phyloP scores from a whole-genome alignment of 2,113 vertebrate genomes.

The Pseudonaja textilis region DNA sequence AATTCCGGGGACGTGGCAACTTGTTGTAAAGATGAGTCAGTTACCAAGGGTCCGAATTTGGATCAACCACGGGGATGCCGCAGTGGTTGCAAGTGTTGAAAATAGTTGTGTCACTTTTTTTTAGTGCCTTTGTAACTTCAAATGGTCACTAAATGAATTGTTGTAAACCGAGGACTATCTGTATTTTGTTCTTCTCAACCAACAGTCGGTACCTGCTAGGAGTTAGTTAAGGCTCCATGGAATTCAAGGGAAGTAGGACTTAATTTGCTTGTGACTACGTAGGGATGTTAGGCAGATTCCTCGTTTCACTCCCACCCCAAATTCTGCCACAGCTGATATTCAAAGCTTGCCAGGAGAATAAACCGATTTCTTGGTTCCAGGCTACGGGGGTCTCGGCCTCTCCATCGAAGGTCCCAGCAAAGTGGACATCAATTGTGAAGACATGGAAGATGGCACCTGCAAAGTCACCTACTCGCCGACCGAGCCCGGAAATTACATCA shows the following conservation, averaged over 20 bases:
- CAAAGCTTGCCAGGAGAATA: neutral
- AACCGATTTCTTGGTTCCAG: conserved; percentile 54
- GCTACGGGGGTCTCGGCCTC: conserved; percentile 90
- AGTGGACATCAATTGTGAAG: conserved; percentile 97
- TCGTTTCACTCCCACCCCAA: too few species aligned
- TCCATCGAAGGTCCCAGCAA: conserved; percentile 97
- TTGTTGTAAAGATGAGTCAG: neutral
- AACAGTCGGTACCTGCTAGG: neutral
- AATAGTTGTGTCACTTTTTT: neutral
- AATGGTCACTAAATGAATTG: neutral
- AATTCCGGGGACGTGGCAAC: fast-evolving
- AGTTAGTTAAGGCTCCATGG: neutral
- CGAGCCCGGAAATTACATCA: conserved; percentile 93
- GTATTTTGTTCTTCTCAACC: neutral
- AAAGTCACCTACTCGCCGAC: conserved; percentile 97
- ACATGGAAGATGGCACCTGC: conserved; percentile 92
- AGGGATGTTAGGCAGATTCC: neutral
- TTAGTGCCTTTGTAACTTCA: neutral
- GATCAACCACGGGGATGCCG: too few species aligned
- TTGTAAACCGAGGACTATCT: neutral
- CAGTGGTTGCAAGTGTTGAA: too few species aligned
- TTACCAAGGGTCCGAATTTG: neutral
- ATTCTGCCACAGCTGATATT: fast-evolving
- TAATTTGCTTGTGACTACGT: neutral
- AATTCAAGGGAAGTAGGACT: neutral